Evolutionary conservation across 2,888 invertebrate species (phyloP).

Genomic region (Spodoptera exigua): DNA sequence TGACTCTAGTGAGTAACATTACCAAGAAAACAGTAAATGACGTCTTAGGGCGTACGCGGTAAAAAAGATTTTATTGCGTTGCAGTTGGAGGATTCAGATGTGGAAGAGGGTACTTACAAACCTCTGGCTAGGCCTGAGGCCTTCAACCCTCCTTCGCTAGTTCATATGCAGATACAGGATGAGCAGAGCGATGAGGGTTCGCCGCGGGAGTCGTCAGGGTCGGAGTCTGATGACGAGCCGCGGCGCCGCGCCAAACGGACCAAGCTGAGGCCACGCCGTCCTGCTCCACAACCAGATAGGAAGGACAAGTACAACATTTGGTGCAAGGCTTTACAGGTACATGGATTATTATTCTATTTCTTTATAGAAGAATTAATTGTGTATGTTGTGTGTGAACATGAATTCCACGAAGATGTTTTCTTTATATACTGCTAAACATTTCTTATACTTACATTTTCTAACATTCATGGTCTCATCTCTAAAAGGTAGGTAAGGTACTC

Average conservation of each 20-base stretch:
- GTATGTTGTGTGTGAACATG: background rate
- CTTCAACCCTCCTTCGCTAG: slow-evolving; percentile 85
- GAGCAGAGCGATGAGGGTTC: slow-evolving; percentile 90
- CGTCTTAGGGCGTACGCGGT: slow-evolving; percentile 46
- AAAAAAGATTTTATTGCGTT: slow-evolving; percentile 51
- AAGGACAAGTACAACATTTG: slow-evolving; percentile 94
- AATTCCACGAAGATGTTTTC: too few species aligned
- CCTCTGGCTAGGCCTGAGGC: slow-evolving; percentile 89
- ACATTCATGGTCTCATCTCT: too few species aligned
- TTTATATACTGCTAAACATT: too few species aligned
- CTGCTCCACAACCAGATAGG: slow-evolving; percentile 77
- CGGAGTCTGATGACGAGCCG: slow-evolving; percentile 90
- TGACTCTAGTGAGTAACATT: background rate
- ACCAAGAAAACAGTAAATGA: slow-evolving; percentile 22
- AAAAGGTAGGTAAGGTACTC: too few species aligned
- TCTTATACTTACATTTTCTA: too few species aligned
- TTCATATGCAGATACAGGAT: slow-evolving; percentile 89
- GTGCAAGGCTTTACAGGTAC: slow-evolving; percentile 89
- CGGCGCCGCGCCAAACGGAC: slow-evolving; percentile 87
- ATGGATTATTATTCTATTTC: too few species aligned
- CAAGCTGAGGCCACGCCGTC: slow-evolving; percentile 77
- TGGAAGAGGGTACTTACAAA: slow-evolving; percentile 87
- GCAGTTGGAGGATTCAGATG: slow-evolving; percentile 86
- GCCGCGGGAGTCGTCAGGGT: slow-evolving; percentile 83
- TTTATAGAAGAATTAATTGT: background rate